Conservation (phyloP, 37 sponge, comb jelly and placozoan species). For the Chondrilla cf. caribensis region DNA sequence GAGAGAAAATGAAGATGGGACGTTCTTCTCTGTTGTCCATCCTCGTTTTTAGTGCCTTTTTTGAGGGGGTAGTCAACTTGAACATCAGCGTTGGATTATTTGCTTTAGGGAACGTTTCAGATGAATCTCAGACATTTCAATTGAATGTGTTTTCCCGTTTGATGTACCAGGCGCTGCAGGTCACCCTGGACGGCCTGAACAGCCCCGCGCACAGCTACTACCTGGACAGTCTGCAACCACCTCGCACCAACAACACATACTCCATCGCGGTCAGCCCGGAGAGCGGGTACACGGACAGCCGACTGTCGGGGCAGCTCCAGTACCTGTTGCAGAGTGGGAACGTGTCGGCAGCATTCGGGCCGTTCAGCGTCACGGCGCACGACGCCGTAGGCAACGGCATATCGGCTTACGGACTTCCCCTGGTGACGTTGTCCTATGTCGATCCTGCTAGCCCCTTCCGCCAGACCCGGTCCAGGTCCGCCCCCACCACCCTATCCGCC, state of each 20-base stretch:
- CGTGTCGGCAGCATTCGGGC: neutral
- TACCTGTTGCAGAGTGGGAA: neutral
- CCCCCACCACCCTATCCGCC: neutral
- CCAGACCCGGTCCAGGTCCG: neutral
- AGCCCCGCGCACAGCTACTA: neutral
- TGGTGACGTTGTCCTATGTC: neutral
- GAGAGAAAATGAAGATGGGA: too few species aligned
- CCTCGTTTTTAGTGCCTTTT: neutral
- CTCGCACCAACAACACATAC: neutral
- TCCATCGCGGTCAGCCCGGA: neutral
- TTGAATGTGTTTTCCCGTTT: neutral
- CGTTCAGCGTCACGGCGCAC: neutral
- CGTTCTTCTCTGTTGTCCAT: neutral
- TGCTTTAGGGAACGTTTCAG: neutral
- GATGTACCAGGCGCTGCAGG: constrained; percentile 8
- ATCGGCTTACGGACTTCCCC: neutral
- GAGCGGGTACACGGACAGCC: too few species aligned
- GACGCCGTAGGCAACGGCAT: neutral
- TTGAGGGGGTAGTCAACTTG: neutral
- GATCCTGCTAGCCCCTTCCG: neutral
- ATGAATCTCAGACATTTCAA: too few species aligned
- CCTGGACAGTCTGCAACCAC: neutral
- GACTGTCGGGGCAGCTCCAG: neutral
- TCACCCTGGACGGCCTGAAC: neutral
- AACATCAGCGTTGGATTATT: neutral